These are phyloP conservation scores for Lapara coniferarum DNA, from an alignment of 2,888 invertebrate species.

Conservation along the genomic window DNA sequence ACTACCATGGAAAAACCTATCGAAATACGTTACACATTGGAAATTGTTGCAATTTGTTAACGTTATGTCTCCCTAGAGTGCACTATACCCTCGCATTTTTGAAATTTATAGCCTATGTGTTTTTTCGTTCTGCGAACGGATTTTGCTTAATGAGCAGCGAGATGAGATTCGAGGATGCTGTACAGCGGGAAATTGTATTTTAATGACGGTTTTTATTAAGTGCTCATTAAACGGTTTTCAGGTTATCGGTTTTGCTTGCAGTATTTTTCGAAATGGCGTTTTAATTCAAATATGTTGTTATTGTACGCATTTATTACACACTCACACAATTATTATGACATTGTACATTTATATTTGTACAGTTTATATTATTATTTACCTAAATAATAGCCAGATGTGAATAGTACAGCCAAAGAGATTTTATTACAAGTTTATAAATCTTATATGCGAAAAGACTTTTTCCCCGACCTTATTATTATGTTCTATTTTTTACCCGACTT, in stretches of 20 bases:
- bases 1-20: conserved; percentile 52
- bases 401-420: no score
- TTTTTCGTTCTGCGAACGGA: conserved; percentile 45
- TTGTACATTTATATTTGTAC: no score
- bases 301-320: no score
- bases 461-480: no score
- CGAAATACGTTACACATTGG: conserved; percentile 66
- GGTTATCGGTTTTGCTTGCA: conserved; percentile 2
- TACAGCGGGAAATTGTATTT: conserved; percentile 33
- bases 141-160: conserved; percentile 47
- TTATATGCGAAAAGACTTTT: no score
- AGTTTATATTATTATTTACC: no score
- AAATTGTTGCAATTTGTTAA: conserved; percentile 69
- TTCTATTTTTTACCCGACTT: no score
- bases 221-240: conserved; percentile 16
- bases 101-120: conserved; percentile 50
- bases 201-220: conserved; percentile 27
- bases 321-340: no score
- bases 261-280: not conserved
- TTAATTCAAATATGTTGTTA: not conserved
- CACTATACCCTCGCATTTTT: conserved; percentile 54
- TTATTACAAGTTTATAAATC: no score
- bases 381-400: no score
- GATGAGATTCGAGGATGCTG: conserved; percentile 41
- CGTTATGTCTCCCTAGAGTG: conserved; percentile 62